Conservation (phyloP, 2,113 vertebrate species). For the Proterorhinus semilunaris region DNA sequence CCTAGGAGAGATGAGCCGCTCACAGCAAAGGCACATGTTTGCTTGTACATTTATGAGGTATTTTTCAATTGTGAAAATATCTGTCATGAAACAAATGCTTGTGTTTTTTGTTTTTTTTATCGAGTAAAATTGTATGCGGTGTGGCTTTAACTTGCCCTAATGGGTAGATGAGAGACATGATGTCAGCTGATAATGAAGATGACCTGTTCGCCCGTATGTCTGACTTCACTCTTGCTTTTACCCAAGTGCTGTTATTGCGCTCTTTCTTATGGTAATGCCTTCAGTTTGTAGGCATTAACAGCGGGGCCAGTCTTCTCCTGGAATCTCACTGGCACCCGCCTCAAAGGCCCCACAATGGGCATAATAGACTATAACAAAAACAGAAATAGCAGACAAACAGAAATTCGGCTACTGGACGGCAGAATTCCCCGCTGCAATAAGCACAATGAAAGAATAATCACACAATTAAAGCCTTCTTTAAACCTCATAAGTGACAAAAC, state of each 20-base stretch:
- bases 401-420: too few species aligned
- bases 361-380: conserved; percentile 3
- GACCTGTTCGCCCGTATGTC: conserved; percentile 13
- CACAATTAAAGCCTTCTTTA: background rate
- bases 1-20: too few species aligned
- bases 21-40: too few species aligned
- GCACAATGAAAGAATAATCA: background rate
- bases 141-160: background rate
- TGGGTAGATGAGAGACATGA: background rate
- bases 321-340: conserved; percentile 53
- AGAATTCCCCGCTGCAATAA: background rate
- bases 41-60: too few species aligned
- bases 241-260: conserved; percentile 36
- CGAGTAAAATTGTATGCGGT: too few species aligned
- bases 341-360: conserved; percentile 26
- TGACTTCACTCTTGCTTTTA: conserved; percentile 8
- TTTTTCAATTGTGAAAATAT: too few species aligned
- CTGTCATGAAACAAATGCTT: too few species aligned
- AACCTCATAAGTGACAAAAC: background rate
- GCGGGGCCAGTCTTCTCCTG: conserved; percentile 49
- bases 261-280: conserved; percentile 69
- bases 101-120: too few species aligned
- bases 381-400: too few species aligned
- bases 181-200: conserved; percentile 10
- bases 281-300: conserved; percentile 60